Conservation (phyloP, 2,113 vertebrate species). For the Gracilinanus agilis region DNA sequence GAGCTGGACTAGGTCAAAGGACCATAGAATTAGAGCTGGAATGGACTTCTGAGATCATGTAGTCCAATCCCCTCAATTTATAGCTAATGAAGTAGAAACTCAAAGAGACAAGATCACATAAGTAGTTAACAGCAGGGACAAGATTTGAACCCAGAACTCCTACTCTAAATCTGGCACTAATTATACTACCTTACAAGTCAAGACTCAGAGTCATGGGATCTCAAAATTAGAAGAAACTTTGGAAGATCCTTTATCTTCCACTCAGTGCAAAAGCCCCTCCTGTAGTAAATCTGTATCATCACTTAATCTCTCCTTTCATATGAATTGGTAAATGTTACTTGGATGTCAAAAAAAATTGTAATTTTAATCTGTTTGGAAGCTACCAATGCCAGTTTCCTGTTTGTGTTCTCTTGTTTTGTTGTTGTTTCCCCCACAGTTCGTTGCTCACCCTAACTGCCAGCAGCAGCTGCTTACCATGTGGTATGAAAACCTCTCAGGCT, state of each 20-base stretch:
- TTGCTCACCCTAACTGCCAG: slow-evolving; percentile 98
- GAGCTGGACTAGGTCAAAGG: neutral
- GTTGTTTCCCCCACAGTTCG: slow-evolving; percentile 89
- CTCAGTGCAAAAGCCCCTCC: neutral
- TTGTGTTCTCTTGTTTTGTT: slow-evolving; percentile 70
- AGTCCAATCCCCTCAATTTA: neutral
- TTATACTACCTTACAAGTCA: neutral
- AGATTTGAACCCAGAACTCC: neutral
- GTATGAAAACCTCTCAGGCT: slow-evolving; percentile 97
- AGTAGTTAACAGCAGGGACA: neutral
- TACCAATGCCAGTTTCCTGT: slow-evolving; percentile 75
- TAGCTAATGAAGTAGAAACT: neutral
- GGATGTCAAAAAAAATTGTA: neutral
- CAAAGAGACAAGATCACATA: neutral
- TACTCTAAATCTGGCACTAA: neutral
- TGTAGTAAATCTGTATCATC: neutral
- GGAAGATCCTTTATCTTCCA: neutral
- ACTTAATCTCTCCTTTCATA: neutral
- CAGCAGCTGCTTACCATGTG: slow-evolving; percentile 98
- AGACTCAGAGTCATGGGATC: neutral
- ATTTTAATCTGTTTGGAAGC: slow-evolving; percentile 60
- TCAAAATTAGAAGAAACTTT: neutral
- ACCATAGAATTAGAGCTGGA: neutral
- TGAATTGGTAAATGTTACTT: neutral
- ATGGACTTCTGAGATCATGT: neutral